A percentile compares a stretch with the other conserved stretches of the same genome.
Evolutionary conservation across 2,797 vertebrate species (phyloP).

Genomic region (Danionella dracula): DNA sequence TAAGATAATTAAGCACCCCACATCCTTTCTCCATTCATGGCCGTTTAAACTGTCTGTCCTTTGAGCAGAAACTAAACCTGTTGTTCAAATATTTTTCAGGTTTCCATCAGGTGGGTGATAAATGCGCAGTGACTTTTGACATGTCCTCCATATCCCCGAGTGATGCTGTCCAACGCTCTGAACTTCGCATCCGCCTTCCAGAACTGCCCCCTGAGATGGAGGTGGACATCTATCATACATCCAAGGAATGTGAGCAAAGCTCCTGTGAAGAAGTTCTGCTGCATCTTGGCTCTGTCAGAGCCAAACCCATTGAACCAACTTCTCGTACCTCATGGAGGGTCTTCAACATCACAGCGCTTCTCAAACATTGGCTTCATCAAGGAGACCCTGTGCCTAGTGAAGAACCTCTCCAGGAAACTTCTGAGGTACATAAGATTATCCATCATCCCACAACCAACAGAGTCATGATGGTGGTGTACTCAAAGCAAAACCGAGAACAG

Average conservation of each 20-base stretch:
- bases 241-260: slow-evolving; percentile 31
- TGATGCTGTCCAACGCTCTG: slow-evolving; percentile 70
- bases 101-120: slow-evolving; percentile 63
- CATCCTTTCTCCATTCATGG: slow-evolving; percentile 17
- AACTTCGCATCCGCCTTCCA: slow-evolving; percentile 71
- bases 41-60: background rate
- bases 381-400: background rate
- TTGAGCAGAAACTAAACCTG: background rate
- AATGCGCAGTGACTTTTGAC: slow-evolving; percentile 80
- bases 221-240: slow-evolving; percentile 75
- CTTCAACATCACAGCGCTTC: slow-evolving; percentile 73
- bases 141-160: slow-evolving; percentile 73
- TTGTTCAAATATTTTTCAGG: slow-evolving; percentile 53
- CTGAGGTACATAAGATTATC: slow-evolving; percentile 14
- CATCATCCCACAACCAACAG: slow-evolving; percentile 50
- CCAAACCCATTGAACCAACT: slow-evolving; percentile 34
- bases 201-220: slow-evolving; percentile 48
- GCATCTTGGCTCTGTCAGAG: slow-evolving; percentile 68
- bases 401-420: background rate
- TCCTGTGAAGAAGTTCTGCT: slow-evolving; percentile 55
- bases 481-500: slow-evolving; percentile 58
- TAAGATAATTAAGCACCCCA: slow-evolving; percentile 27
- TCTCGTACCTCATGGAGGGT: slow-evolving; percentile 72
- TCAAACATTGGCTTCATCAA: slow-evolving; percentile 68
- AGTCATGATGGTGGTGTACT: slow-evolving; percentile 81